Evolutionary conservation across 2,888 invertebrate species (phyloP).

Genomic region (Dinocampus coccinellae): DNA sequence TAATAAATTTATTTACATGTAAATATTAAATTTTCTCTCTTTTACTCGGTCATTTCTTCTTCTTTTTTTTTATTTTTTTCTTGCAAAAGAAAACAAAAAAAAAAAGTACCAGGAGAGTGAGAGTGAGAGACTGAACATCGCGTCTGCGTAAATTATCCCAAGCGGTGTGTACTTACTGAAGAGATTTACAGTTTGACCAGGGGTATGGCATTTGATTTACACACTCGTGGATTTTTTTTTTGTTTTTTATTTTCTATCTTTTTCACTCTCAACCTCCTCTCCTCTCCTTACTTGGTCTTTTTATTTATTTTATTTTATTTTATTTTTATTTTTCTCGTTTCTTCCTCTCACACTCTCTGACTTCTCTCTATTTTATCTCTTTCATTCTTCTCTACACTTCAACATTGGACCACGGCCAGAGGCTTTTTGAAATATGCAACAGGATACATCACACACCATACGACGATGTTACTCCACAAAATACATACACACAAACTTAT

Average conservation of each 20-base stretch:
- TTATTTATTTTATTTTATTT: no score
- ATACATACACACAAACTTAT: background rate
- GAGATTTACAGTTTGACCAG: conserved; percentile 67
- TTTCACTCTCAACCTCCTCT: background rate
- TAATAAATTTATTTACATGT: no score
- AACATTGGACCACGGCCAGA: conserved; percentile 45
- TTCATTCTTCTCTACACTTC: background rate
- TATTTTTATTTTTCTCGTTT: background rate
- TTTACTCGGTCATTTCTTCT: no score
- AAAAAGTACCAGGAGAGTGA: no score
- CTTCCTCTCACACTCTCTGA: background rate
- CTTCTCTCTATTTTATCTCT: background rate
- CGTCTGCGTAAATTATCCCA: conserved; percentile 67
- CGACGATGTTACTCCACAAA: conserved; percentile 20
- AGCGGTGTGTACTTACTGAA: conserved; percentile 66
- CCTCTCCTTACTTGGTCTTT: no score
- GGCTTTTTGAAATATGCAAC: conserved; percentile 63
- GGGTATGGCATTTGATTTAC: conserved; percentile 65
- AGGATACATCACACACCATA: conserved; percentile 53
- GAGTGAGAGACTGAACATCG: no score
- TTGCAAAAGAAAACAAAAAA: background rate
- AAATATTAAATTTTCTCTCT: no score
- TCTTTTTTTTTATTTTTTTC: background rate
- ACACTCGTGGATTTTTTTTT: no score
- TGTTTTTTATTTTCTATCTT: background rate